Conservation (phyloP, 2,888 invertebrate species). For the Achlya flavicornis region DNA sequence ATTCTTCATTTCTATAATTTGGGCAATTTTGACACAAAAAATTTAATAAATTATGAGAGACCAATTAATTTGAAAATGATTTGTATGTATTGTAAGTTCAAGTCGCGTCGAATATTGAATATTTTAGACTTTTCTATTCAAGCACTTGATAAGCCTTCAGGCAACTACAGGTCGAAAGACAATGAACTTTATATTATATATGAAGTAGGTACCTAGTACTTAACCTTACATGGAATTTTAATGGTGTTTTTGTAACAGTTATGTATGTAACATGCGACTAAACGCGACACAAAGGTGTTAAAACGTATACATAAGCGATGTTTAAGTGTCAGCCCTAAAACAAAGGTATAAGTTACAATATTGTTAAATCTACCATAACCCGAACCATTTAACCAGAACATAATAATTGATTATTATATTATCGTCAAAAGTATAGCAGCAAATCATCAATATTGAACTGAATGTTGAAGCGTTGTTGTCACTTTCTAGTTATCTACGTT, state of each 20-base stretch:
- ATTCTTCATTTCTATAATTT: slow-evolving; percentile 7
- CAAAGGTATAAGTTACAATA: not conserved
- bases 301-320: not conserved
- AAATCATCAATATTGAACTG: not conserved
- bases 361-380: not conserved
- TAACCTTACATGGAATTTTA: not conserved
- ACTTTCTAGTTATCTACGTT: not conserved
- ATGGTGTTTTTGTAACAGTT: not conserved
- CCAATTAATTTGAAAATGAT: not conserved
- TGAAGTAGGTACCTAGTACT: not conserved
- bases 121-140: not conserved
- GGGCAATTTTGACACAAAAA: not conserved
- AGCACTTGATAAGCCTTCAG: not conserved
- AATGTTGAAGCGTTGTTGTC: not conserved
- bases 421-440: not conserved
- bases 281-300: not conserved
- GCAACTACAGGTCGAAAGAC: not conserved
- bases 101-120: slow-evolving; percentile 6
- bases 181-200: not conserved
- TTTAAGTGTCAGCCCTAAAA: not conserved
- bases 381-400: not conserved
- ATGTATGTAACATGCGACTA: slow-evolving; percentile 1
- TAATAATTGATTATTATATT: not conserved
- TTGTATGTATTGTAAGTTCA: not conserved
- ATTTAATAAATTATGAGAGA: not conserved